Evolutionary conservation across 2,797 vertebrate species (phyloP), one percentile per base, ranked within the genome.

Genomic region (Ciconia nigra): DNA sequence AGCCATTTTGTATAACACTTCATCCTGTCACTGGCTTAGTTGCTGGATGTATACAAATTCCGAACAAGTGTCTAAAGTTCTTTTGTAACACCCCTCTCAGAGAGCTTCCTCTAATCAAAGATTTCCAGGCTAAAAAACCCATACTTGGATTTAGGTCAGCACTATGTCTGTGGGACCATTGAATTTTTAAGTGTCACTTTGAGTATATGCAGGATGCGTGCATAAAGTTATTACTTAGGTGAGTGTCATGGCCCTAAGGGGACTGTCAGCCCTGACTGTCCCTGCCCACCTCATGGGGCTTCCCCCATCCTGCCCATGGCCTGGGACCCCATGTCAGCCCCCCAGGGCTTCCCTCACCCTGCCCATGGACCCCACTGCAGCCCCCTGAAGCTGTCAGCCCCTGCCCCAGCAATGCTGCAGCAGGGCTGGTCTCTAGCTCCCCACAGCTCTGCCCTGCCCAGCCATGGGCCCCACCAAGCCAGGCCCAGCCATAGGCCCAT

Each of bases 401-500:
- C 25, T 41, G 25, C 11, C 19, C 15, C 33, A 37, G 22, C 4
- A 9, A 52, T 2, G 3, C 8, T 14, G 13, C 31, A 61, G 10
- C 12, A n/a, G 37, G 33, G 14, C 12, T 1, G 2, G 15, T 37
- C 24, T 87, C 37, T 25, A 39, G 28, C 14, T 81, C 11, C 16
- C 10, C 25, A 41, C 11, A 63, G 13, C 24, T 37, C 28, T 76
- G 25, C 9, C 44, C 24, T 21, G 13, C 7, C 28, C 3, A 1
- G 20, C 16, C 9, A 29, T 29, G 29, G 9, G 14, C 12, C 4
- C 20, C 7, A 10, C 18, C 2, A 2, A 46, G 15, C 10, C 1
- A 1, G 11, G 19, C 16, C 11, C 7, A 28, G 8, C 41, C 9
- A 6, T 1, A 9, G 7, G 28, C 9, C 19, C 28, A 21, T 1